These are phyloP conservation scores for Meles meles DNA, from an alignment of 2,113 vertebrate species.

Conservation along the genomic window DNA sequence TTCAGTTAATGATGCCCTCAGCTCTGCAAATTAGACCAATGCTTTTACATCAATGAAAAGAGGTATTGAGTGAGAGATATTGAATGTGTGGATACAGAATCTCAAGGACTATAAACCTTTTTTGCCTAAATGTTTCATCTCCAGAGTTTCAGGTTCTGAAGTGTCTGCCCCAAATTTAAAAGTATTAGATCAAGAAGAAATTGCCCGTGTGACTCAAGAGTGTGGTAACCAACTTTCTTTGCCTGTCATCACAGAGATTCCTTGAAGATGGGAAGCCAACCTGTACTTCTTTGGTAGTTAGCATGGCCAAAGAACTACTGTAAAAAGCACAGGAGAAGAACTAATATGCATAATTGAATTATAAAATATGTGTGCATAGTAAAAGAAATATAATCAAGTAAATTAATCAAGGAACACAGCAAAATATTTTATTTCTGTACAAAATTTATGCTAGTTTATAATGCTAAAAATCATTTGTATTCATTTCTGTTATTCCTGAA, in stretches of 20 bases:
- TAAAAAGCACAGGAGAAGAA: neutral
- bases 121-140: constrained; percentile 5
- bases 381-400: neutral
- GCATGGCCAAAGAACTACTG: neutral
- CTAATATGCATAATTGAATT: neutral
- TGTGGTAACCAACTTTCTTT: neutral
- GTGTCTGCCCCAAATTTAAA: neutral
- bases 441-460: neutral
- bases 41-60: constrained; percentile 16
- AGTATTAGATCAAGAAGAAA: neutral
- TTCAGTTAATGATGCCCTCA: constrained; percentile 49
- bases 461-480: neutral
- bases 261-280: neutral
- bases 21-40: constrained; percentile 33
- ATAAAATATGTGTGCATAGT: neutral
- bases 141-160: constrained; percentile 17
- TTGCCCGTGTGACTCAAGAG: neutral
- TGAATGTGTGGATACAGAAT: neutral
- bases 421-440: neutral
- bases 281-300: neutral
- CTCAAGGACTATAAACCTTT: neutral
- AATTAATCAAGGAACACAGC: neutral
- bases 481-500: neutral
- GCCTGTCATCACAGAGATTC: neutral
- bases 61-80: neutral